phyloP scores from a whole-genome alignment of 1,140 invertebrate genomes.

The Papilio polytes region DNA sequence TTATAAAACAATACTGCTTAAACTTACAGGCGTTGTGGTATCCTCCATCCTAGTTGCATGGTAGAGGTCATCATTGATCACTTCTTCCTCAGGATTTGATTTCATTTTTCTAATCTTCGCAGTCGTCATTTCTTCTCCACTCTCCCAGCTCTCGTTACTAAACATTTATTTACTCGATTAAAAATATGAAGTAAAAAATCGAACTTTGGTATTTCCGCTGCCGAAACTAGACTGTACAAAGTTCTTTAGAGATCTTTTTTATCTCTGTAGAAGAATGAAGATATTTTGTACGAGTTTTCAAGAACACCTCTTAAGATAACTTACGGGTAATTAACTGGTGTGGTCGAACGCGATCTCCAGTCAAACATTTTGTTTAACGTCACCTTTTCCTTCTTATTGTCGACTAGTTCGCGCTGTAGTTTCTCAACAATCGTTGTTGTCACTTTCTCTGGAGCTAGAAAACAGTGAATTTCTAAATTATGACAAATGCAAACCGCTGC shows the following conservation, averaged over 20 bases:
- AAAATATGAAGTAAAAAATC: background rate
- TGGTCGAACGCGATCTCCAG: slow-evolving; percentile 21
- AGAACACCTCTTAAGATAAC: background rate
- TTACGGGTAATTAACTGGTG: background rate
- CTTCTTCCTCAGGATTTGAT: slow-evolving; percentile 19
- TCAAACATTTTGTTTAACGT: slow-evolving; percentile 39
- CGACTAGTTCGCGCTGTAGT: slow-evolving; percentile 18
- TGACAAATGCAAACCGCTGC: background rate
- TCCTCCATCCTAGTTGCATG: slow-evolving; percentile 4
- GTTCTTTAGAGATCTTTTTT: too few relatives aligned
- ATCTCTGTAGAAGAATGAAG: too few relatives aligned
- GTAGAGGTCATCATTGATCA: slow-evolving; percentile 8
- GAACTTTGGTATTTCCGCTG: too few relatives aligned
- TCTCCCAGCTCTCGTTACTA: slow-evolving; percentile 30
- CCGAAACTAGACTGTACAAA: too few relatives aligned
- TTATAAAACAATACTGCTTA: background rate
- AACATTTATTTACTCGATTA: background rate
- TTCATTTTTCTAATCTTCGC: slow-evolving; percentile 22
- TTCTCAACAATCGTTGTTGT: slow-evolving; percentile 24
- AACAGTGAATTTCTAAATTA: background rate
- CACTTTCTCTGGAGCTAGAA: slow-evolving; percentile 33
- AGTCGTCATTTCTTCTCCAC: slow-evolving; percentile 10
- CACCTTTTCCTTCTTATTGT: slow-evolving; percentile 16
- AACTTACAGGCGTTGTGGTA: slow-evolving; percentile 6
- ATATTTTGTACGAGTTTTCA: background rate